Conservation (phyloP, 2,113 vertebrate species). For the Indri indri region DNA sequence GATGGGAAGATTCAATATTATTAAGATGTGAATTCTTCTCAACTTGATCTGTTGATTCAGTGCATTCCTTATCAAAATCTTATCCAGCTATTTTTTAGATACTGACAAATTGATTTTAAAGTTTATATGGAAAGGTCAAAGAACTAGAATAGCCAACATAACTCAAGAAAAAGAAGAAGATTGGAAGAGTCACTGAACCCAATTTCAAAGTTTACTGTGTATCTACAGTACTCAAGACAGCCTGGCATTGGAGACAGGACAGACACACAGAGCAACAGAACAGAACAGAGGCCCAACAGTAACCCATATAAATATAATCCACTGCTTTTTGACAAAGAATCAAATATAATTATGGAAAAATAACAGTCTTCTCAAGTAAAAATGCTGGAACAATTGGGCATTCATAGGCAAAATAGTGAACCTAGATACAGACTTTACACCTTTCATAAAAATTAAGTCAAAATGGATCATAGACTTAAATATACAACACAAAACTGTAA, state of each 20-base stretch:
- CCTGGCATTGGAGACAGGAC: not conserved
- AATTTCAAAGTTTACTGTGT: not conserved
- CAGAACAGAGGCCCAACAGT: not conserved
- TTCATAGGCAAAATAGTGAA: not conserved
- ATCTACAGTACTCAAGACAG: not conserved
- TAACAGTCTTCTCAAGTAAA: not conserved
- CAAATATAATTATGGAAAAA: no score
- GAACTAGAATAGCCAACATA: no score
- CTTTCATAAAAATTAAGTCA: not conserved
- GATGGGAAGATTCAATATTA: not conserved
- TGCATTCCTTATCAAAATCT: not conserved
- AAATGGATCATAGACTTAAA: not conserved
- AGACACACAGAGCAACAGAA: not conserved
- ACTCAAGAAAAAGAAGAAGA: not conserved
- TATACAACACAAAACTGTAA: not conserved
- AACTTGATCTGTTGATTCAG: not conserved
- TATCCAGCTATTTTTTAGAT: not conserved
- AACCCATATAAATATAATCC: fast-evolving
- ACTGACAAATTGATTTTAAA: not conserved
- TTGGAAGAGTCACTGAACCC: not conserved
- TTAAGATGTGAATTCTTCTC: not conserved
- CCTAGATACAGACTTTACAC: no score
- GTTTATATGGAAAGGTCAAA: not conserved
- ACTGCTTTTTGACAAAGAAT: not conserved
- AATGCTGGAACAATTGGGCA: not conserved